Evolutionary conservation across 2,888 invertebrate genomes (phyloP), one percentile per base, ranked within the genome.

Genomic region (Drosophila paramelanica): DNA sequence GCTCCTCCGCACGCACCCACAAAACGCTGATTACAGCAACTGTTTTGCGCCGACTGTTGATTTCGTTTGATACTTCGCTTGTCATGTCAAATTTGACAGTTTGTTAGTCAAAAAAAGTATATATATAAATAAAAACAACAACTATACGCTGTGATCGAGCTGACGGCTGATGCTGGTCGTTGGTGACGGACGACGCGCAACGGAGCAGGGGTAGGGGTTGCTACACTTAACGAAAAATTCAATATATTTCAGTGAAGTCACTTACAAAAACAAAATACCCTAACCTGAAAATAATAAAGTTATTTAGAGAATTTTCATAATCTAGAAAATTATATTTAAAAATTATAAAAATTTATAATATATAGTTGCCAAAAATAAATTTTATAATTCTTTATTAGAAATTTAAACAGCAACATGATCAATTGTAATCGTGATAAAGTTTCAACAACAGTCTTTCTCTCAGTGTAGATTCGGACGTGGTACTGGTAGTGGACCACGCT

Each of bases 41-140:
- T 67, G 67, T 67, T 75, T 51, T 27, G 39, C 55, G 67, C 43
- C 67, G 76, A 50, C 60, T 67, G 72, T 69, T 77, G 68, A 73
- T 76, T 80, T 83, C 69, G 72, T 86, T 81, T 82, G 83, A 87
- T 83, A 77, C 53, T 66, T 77, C 49, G 70, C 81, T 57, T 88
- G 90, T 90, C 91, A 91, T 90, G 90, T 90, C 90, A 90, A 78
- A 88, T 90, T 88, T 91, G 90, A 90, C 90, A 91, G 73, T 79
- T 80, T 70, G 81, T 72, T 76, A 64, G 73, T 51, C 60, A 64
- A 73, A 67, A 67, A 58, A 58, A 69, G 1, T 17, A 17, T 17
- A 17, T 17, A 17, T 17, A 17, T 17, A 46, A 59, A 33, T 4
- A 33, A 36, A 11, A 36, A 36, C 36, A 36, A 36, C 11, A 67